A percentile compares a stretch with the other conserved stretches of the same genome.
Conservation (phyloP, 2,797 vertebrate species). For the Sarcoramphus papa region DNA sequence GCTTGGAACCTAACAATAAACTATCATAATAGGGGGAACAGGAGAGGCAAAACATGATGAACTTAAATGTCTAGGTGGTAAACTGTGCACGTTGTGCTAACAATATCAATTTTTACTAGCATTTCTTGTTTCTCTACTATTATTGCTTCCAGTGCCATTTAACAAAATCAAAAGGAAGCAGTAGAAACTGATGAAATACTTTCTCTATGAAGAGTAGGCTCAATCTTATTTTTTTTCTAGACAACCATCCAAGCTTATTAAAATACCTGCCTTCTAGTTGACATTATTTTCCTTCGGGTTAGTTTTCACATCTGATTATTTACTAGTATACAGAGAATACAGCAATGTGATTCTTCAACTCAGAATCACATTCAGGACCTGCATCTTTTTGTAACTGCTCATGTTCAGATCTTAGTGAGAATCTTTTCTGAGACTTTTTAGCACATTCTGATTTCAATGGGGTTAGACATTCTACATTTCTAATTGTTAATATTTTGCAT, state of each 20-base stretch:
- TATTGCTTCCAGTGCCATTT: neutral
- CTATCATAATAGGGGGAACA: neutral
- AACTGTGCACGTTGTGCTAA: neutral
- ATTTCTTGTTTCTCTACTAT: neutral
- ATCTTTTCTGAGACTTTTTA: neutral
- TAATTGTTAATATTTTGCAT: neutral
- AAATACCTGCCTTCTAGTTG: neutral
- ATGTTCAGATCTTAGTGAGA: neutral
- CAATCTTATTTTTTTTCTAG: neutral
- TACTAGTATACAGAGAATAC: neutral
- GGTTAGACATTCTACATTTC: neutral
- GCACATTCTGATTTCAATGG: neutral
- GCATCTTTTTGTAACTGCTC: neutral
- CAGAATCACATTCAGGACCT: neutral
- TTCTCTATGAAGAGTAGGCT: neutral
- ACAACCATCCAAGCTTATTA: neutral
- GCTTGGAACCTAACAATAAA: neutral
- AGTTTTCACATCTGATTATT: neutral
- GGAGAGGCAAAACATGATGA: neutral
- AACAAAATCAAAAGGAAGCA: neutral
- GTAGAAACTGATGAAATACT: neutral
- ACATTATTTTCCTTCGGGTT: neutral
- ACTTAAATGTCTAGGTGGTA: neutral
- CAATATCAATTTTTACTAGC: neutral
- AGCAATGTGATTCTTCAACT: neutral